Base-by-base conservation (phyloP, 2,113 vertebrate genomes). In the Cynoglossus semilaevis region DNA sequence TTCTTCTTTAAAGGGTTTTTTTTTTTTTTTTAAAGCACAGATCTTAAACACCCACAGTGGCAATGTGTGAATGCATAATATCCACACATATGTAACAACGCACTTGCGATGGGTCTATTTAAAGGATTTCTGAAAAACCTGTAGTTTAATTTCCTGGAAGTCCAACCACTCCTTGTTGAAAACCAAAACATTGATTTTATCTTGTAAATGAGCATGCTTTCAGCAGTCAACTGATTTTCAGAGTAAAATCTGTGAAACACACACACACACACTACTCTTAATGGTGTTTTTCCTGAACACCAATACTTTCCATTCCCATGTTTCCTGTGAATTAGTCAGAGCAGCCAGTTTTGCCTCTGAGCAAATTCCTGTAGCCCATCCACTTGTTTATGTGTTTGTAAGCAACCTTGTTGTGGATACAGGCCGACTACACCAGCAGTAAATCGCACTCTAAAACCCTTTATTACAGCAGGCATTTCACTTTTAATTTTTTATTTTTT, bases 311-410 rank as follows among this genome's bases (percentile, higher is more conserved):
- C 77, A 72, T 65, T 18, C 58, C 57, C 54, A 17, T 57, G 59
- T 62, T 79, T 78, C 83, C 63, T 68, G 73, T 56, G 54, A 81
- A 63, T 80, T 81, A 68, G 68, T 77, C 67, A 72, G 48, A 75
- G 63, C 15, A 42, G 38, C 56, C 65, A 51, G 51, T 48, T 76
- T 15, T 67, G 70, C 80, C 76, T 70, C 53, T 46, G 51, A 81
- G 68, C 57, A 5, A 76, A 76, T 65, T 80, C 62, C 74, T 80
- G 6, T 45, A 48, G 35, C 67, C 69, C 12, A 18, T 75, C 36
- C 2, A 47, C 47, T 56, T 59, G 50, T 76, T 75, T 76, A 43
- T 48, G 51, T 65, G 70, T 69, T 63, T 71, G 63, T 37, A 51
- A 67, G 57, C 36, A 56, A 53, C 69, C 50, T 50, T 0, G 19